A percentile compares a stretch with the other conserved stretches of the same genome.
Conservation (phyloP, 2,113 vertebrate genomes). For the Melanotaenia duboulayi region DNA sequence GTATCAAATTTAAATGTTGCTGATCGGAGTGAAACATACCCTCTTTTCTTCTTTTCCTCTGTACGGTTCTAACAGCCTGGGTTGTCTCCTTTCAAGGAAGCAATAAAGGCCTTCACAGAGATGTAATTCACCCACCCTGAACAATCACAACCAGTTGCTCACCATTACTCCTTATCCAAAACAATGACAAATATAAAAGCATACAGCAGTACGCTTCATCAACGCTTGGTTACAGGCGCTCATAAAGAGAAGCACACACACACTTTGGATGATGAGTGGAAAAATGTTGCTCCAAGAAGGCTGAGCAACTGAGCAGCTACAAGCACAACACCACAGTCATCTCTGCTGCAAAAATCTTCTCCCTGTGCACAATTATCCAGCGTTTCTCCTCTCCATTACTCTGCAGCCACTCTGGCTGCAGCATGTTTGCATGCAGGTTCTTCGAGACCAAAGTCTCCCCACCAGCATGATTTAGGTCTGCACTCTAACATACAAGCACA, state of each 20-base stretch:
- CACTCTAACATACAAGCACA: conserved; percentile 10
- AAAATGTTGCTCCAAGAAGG: conserved; percentile 43
- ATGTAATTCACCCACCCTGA: conserved; percentile 53
- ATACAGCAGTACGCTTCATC: conserved; percentile 35
- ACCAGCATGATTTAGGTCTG: background rate
- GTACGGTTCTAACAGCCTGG: conserved; percentile 34
- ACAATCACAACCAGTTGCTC: conserved; percentile 64
- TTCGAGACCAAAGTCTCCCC: conserved; percentile 6
- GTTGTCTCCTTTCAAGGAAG: conserved; percentile 54
- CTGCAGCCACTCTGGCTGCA: background rate
- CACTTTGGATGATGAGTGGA: conserved; percentile 1
- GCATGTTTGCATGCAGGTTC: conserved; percentile 16
- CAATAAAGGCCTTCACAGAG: conserved; percentile 59
- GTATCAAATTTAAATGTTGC: conserved; percentile 41
- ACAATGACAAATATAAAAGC: conserved; percentile 36
- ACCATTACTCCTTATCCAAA: conserved; percentile 44
- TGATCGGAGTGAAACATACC: conserved; percentile 13
- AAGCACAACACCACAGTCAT: background rate
- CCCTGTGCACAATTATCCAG: background rate
- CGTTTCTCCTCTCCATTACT: conserved; percentile 4
- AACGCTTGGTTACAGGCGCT: background rate
- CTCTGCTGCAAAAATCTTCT: background rate
- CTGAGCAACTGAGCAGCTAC: conserved; percentile 42
- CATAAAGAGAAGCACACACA: conserved; percentile 4
- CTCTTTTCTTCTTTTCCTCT: conserved; percentile 37